Percentiles rank a stretch among this genome's conserved stretches.
Conservation (phyloP, 2,113 vertebrate species). For the Ammodytes dubius region DNA sequence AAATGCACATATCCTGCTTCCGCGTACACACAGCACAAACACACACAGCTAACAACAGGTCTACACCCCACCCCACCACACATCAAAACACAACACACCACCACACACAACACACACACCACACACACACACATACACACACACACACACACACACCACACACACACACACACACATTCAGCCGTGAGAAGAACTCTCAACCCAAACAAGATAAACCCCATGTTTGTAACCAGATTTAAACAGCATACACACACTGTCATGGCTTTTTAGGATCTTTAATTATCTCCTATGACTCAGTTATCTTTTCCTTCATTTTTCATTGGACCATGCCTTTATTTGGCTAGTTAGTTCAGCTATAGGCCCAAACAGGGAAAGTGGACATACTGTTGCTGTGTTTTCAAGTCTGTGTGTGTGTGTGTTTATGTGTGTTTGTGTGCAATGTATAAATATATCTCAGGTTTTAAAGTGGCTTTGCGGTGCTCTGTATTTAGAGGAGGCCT, state of each 20-base stretch:
- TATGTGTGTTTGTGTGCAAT: constrained; percentile 64
- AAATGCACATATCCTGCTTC: too few species aligned
- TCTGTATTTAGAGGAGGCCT: constrained; percentile 80
- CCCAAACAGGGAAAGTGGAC: constrained; percentile 13
- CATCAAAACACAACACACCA: too few species aligned
- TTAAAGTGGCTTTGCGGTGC: constrained; percentile 84
- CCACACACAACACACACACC: constrained; percentile 15
- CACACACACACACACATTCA: not conserved
- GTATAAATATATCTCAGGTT: constrained; percentile 80
- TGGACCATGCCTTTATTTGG: constrained; percentile 38
- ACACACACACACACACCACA: not conserved
- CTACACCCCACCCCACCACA: too few species aligned
- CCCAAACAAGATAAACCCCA: constrained; percentile 71
- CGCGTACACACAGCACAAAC: too few species aligned
- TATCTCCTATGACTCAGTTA: constrained; percentile 44
- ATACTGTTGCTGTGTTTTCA: constrained; percentile 19
- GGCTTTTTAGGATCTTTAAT: constrained; percentile 76
- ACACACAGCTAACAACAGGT: too few species aligned
- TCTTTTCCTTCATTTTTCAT: constrained; percentile 43
- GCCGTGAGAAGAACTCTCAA: constrained; percentile 70
- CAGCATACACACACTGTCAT: constrained; percentile 72
- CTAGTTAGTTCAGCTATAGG: constrained; percentile 4
- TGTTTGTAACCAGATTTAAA: constrained; percentile 68
- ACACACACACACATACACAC: constrained; percentile 40
- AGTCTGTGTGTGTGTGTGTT: constrained; percentile 35